A percentile compares a stretch with the other conserved stretches of the same genome.
phyloP scores from a whole-genome alignment of 2,888 invertebrate species.

The Nudaria mundana region DNA sequence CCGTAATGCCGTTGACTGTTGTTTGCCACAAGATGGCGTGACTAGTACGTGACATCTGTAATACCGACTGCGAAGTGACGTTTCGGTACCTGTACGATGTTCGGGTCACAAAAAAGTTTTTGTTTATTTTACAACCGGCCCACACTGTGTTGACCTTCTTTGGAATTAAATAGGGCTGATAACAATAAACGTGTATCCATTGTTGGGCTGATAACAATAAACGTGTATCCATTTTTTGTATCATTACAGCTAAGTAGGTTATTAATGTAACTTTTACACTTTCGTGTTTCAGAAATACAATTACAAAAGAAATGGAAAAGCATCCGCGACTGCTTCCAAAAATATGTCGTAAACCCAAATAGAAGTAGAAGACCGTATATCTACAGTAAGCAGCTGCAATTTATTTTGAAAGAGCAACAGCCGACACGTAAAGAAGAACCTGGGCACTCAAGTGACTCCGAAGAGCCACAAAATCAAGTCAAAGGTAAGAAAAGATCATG shows the following conservation, averaged over 20 bases:
- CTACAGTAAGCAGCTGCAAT: conserved; percentile 59
- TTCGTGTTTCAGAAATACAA: conserved; percentile 61
- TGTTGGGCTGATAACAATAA: no score
- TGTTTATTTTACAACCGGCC: no score
- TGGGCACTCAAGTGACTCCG: conserved; percentile 47
- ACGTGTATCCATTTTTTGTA: no score
- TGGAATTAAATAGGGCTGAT: no score
- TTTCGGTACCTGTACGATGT: no score
- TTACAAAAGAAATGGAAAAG: conserved; percentile 77
- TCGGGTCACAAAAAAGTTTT: no score
- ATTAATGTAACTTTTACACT: neutral
- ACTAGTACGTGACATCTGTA: conserved; percentile 1
- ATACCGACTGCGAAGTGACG: no score
- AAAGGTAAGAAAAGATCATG: conserved; percentile 38
- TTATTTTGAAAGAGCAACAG: conserved; percentile 52
- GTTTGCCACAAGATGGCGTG: conserved; percentile 28
- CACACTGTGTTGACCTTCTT: no score
- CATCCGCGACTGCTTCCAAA: conserved; percentile 66
- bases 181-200: no score
- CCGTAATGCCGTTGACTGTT: no score
- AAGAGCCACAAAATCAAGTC: conserved; percentile 25
- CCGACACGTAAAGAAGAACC: conserved; percentile 23
- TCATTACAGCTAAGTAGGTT: neutral
- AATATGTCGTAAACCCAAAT: conserved; percentile 57
- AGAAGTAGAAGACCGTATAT: conserved; percentile 63